Conservation (phyloP, 2,113 vertebrate genomes). For the Lipophrys pholis region DNA sequence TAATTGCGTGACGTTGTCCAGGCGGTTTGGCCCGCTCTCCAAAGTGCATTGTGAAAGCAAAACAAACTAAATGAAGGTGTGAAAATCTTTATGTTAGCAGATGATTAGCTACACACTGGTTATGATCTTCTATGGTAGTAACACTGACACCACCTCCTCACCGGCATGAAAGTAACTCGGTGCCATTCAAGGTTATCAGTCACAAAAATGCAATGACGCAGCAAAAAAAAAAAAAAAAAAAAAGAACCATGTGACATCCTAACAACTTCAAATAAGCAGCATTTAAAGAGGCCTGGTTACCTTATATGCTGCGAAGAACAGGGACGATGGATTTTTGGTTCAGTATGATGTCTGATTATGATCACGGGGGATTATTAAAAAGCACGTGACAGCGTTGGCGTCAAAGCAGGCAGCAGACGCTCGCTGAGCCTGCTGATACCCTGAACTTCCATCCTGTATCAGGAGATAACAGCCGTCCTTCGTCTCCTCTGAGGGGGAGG, state of each 20-base stretch:
- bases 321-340: background rate
- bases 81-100: no score
- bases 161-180: no score
- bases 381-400: background rate
- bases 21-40: no score
- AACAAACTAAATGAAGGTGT: no score
- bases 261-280: background rate
- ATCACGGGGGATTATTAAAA: no score
- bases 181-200: background rate
- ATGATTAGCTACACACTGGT: no score
- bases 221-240: background rate
- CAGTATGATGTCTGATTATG: background rate
- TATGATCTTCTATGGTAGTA: no score
- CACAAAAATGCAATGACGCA: slow-evolving; percentile 4
- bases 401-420: background rate
- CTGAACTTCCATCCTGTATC: slow-evolving; percentile 14
- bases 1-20: no score
- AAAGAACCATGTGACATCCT: background rate
- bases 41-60: no score
- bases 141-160: no score
- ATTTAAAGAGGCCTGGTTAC: background rate
- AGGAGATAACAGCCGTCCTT: slow-evolving; percentile 68
- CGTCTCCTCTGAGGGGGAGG: background rate
- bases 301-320: background rate
- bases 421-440: slow-evolving; percentile 52